A percentile compares a stretch with the other conserved stretches of the same genome.
Conservation (phyloP, 2,113 vertebrate genomes). For the Spheniscus mendiculus region DNA sequence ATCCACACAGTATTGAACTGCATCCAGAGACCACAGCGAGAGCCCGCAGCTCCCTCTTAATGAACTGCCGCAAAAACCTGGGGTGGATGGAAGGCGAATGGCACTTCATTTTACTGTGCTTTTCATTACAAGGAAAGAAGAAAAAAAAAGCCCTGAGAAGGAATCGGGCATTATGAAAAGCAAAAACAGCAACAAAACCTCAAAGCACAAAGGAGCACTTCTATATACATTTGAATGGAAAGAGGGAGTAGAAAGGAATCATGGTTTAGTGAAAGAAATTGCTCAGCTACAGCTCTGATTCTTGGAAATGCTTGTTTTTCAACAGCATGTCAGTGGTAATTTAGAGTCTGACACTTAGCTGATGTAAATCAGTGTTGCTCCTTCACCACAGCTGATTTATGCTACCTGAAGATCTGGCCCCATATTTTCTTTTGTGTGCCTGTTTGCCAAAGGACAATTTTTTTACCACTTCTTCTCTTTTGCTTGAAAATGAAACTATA, state of each 20-base stretch:
- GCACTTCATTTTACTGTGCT: constrained; percentile 35
- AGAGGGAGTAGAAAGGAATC: background rate
- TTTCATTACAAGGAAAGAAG: background rate
- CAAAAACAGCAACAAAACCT: constrained; percentile 25
- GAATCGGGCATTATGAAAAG: background rate
- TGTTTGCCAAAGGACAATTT: constrained; percentile 9
- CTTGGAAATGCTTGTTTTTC: constrained; percentile 50
- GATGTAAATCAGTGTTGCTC: constrained; percentile 48
- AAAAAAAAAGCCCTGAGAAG: background rate
- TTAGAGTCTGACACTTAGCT: constrained; percentile 44
- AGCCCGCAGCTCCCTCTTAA: constrained; percentile 48
- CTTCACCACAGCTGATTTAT: constrained; percentile 36
- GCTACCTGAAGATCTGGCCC: constrained; percentile 17
- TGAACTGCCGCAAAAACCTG: constrained; percentile 48
- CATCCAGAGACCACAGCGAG: background rate
- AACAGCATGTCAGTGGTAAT: background rate
- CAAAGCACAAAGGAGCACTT: constrained; percentile 47
- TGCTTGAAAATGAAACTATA: background rate
- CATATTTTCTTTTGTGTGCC: constrained; percentile 8
- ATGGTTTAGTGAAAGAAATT: constrained; percentile 8
- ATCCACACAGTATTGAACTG: constrained; percentile 50
- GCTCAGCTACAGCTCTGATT: constrained; percentile 1
- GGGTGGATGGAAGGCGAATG: background rate
- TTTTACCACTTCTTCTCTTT: background rate
- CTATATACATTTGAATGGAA: background rate